phyloP scores from a whole-genome alignment of 2,797 vertebrate genomes.

The Acanthis flammea region DNA sequence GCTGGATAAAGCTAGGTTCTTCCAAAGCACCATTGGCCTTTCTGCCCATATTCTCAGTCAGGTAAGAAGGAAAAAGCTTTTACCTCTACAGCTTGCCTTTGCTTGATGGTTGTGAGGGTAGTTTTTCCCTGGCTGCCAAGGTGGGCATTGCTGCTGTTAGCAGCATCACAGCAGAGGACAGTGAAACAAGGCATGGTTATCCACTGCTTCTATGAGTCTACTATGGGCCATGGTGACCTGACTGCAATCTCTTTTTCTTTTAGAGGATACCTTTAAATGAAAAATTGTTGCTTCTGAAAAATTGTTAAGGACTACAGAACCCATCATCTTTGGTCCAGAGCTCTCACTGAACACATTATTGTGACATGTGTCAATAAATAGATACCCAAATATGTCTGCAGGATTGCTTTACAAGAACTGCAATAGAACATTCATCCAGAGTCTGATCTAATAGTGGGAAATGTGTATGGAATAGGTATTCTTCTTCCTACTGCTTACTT shows the following conservation, averaged over 20 bases:
- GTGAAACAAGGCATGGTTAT: not conserved
- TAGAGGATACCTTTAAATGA: not conserved
- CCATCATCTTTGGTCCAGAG: not conserved
- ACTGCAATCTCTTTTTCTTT: not conserved
- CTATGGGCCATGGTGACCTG: not conserved
- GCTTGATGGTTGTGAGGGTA: not conserved
- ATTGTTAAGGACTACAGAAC: not conserved
- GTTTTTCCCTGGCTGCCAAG: not conserved
- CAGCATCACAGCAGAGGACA: not conserved
- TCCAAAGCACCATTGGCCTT: not conserved
- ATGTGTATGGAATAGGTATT: not conserved
- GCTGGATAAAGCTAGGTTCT: not conserved
- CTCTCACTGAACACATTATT: not conserved
- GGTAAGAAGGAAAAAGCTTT: not conserved
- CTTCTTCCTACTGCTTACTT: not conserved
- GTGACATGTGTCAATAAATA: not conserved
- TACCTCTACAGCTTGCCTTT: not conserved
- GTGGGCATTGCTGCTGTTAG: not conserved
- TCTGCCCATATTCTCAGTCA: not conserved
- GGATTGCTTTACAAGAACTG: not conserved
- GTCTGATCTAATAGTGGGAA: not conserved
- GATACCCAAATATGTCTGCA: not conserved
- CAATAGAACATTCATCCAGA: not conserved
- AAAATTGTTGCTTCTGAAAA: not conserved
- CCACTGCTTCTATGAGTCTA: fast-evolving